Conservation (phyloP, 2,888 invertebrate species). For the Lasius fuliginosus region DNA sequence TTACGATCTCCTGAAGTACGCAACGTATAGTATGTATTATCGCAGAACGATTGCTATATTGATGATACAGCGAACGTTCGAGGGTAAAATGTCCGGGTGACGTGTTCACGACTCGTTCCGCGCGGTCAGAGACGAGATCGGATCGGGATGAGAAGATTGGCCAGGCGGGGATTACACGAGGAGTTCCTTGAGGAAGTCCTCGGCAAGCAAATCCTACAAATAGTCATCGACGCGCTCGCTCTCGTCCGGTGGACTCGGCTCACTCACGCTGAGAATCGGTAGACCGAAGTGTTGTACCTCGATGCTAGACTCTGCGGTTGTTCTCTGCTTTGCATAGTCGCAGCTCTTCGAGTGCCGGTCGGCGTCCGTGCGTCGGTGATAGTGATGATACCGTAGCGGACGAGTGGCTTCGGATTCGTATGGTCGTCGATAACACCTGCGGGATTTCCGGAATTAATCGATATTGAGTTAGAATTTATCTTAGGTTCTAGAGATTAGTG, state of each 20-base stretch:
- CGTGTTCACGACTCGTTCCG: neutral
- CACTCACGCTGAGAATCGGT: constrained; percentile 93
- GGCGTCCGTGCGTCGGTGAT: constrained; percentile 87
- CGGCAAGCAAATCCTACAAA: constrained; percentile 87
- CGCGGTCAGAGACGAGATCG: neutral
- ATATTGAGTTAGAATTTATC: neutral
- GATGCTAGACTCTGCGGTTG: constrained; percentile 77
- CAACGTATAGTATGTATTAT: neutral
- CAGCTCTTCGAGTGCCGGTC: constrained; percentile 87
- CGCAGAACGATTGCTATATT: neutral
- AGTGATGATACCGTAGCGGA: constrained; percentile 72
- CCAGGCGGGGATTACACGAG: constrained; percentile 79
- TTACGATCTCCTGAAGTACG: neutral
- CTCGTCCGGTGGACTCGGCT: constrained; percentile 93
- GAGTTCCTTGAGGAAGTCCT: constrained; percentile 84
- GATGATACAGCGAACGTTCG: neutral
- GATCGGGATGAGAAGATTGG: neutral
- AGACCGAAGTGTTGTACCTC: constrained; percentile 89
- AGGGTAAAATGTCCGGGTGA: neutral
- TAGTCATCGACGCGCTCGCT: constrained; percentile 89
- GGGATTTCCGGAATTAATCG: constrained; percentile 43
- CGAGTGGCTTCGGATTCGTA: constrained; percentile 79
- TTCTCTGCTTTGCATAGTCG: constrained; percentile 83
- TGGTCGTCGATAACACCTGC: constrained; percentile 81
- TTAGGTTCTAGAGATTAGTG: neutral